Evolutionary conservation across 2,113 vertebrate species (phyloP), one percentile per base, ranked within the genome.

Genomic region (Microtus richardsoni): DNA sequence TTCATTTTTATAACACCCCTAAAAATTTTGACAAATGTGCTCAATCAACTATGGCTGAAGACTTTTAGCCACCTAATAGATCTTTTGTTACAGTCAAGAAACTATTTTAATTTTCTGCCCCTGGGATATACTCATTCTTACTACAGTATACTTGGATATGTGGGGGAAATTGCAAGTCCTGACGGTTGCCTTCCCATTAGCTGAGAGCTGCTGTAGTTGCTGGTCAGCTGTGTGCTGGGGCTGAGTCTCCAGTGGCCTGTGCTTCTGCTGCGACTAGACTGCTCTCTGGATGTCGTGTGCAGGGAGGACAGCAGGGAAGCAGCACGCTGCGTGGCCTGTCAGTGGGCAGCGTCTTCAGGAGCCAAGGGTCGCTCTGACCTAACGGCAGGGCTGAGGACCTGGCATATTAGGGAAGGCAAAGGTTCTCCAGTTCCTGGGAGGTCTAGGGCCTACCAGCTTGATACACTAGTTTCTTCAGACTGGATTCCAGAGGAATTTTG

Each of bases 401-500:
- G 1, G 21, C 21, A 52, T 64, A 19, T 60, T 13, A 9, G 21
- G 12, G 5, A 36, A 28, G 17, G 3, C 71, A 73, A 66, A 74
- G 30, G 52, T 71, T 83, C 62, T 83, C 83, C 28, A 41, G 2
- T 30, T 33, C 80, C 95, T 24, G 24, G 58, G 62, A 89, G 5
- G 36, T 71, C 10, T 2, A 33, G 16, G 26, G 13, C 8, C 19
- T 16, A 66, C 44, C 1, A 1, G 13, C 21, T 74, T 58, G 73
- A 68, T 62, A 41, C 68, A 49, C 0, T 88, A 16, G 68, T 22
- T 89, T 74, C 88, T 93, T 82, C 36, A 52, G 11, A 83, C 71
- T 91, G 70, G 60, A 82, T 92, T 92, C 52, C 68, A 75, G 39
- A 62, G 88, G 47, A 84, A 89, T 88, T 95, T 77, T 95, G 21